Evolutionary conservation across 1,140 invertebrate genomes (phyloP), one percentile per base, ranked within the genome.

Genomic region (Plectrocnemia conspersa): DNA sequence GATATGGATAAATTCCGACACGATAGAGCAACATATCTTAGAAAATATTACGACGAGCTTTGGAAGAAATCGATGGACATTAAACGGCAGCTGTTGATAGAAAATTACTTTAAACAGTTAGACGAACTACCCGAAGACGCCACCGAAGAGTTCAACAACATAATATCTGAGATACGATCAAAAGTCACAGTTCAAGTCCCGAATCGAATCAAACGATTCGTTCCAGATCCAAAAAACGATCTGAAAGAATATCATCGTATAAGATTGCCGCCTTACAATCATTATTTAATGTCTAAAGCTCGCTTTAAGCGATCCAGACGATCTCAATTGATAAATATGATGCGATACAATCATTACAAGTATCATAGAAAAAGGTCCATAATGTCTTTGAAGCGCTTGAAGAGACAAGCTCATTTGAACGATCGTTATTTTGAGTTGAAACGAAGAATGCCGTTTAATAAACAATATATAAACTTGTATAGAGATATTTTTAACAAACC

Each of bases 1-100:
- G 67, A 68, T 33, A 68, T 73, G 16, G 52, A 67, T 3, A 71
- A 77, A 56, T 68, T 78, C 41, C 68, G 77, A 1, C 74, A 76
- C 36, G 63, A 73, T 24, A 65, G 78, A 19, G 75, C 77, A 1
- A 62, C 72, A 0, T 79, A 71, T 48, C 57, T 79, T 0, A 65
- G 73, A 16, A 73, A 76, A 52, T 74, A 76, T 50, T 72, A 76
- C 53, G 69, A 70, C 36, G 66, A 68, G 15, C 61, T 76, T 0
- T 60, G 64, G 32, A 64, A 66, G 35, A 64, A 69, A 63, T 21
- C 56, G 1, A 52, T 22, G 2, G 46, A 66, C 7, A 61, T 58
- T n/a, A 29, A 48, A 16, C 25, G 49, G 18, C 58, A 53, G 18
- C 38, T 56, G 0, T 13, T 13, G 11, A 41, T 56, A 4, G 44